Percentiles rank a stretch among this genome's conserved stretches.
These are phyloP conservation scores for Leptocoma aspasia DNA, from an alignment of 2,113 vertebrate genomes.

Conservation along the genomic window DNA sequence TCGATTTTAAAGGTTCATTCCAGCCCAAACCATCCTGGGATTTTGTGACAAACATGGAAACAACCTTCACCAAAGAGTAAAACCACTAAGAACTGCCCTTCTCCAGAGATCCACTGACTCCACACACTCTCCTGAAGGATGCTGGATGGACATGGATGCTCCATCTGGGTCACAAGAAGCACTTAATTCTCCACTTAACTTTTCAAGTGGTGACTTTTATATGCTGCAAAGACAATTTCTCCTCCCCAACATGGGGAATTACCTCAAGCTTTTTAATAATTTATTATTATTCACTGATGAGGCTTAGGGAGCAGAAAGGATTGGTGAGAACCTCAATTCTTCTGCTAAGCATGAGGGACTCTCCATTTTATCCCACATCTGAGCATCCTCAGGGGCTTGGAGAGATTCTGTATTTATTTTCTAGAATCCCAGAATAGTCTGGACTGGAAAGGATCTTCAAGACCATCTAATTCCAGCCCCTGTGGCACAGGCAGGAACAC, in stretches of 20 bases:
- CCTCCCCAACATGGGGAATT: rapidly evolving
- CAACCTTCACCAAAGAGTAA: background rate
- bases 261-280: rapidly evolving
- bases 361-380: background rate
- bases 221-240: rapidly evolving
- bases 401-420: background rate
- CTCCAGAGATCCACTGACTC: background rate
- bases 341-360: background rate
- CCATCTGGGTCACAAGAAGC: background rate
- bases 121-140: rapidly evolving
- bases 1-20: rapidly evolving
- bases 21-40: background rate
- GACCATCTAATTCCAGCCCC: background rate
- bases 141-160: background rate
- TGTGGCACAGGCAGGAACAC: background rate
- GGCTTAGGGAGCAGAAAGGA: background rate
- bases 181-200: background rate
- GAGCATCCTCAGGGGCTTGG: background rate
- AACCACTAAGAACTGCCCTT: background rate
- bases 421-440: background rate
- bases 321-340: background rate
- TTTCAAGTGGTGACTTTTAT: background rate
- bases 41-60: background rate
- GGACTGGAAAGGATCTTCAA: background rate
- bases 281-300: background rate